A percentile compares a stretch with the other conserved stretches of the same genome.
Conservation (phyloP, 2,888 invertebrate species). For the Argyra leucocephala region DNA sequence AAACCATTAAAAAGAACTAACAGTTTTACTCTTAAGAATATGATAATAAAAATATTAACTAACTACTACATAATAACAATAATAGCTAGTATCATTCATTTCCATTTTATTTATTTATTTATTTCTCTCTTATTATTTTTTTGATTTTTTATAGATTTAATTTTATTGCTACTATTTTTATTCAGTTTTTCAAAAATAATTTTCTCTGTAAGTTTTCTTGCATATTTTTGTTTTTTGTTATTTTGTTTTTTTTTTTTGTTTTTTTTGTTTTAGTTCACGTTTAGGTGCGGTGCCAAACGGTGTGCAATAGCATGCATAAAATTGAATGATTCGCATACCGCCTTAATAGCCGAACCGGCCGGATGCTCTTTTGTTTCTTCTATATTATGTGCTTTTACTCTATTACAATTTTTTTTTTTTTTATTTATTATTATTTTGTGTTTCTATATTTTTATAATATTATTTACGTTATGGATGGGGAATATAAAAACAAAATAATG, state of each 20-base stretch:
- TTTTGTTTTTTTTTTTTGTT: too few relatives aligned
- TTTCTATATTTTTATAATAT: background rate
- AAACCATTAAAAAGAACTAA: too few relatives aligned
- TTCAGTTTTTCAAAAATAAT: too few relatives aligned
- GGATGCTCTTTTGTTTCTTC: slow-evolving; percentile 9
- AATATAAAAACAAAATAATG: background rate
- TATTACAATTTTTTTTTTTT: background rate
- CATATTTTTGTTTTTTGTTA: background rate
- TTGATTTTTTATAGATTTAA: too few relatives aligned
- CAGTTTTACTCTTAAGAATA: too few relatives aligned
- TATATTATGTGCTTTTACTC: background rate
- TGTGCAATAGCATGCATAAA: background rate
- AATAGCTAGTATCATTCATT: too few relatives aligned
- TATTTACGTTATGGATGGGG: slow-evolving; percentile 1
- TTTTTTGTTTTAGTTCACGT: background rate
- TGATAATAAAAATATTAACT: too few relatives aligned
- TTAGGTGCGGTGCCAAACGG: background rate
- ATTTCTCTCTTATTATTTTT: too few relatives aligned
- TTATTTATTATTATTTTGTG: background rate
- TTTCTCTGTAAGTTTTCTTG: background rate
- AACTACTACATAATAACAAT: too few relatives aligned
- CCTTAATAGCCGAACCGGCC: slow-evolving; percentile 7
- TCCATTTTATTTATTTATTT: too few relatives aligned
- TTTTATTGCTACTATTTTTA: too few relatives aligned
- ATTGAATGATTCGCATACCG: slow-evolving; percentile 1